Evolutionary conservation across 1,140 invertebrate species (phyloP), one percentile per base, ranked within the genome.

Genomic region (Chironomus tepperi): DNA sequence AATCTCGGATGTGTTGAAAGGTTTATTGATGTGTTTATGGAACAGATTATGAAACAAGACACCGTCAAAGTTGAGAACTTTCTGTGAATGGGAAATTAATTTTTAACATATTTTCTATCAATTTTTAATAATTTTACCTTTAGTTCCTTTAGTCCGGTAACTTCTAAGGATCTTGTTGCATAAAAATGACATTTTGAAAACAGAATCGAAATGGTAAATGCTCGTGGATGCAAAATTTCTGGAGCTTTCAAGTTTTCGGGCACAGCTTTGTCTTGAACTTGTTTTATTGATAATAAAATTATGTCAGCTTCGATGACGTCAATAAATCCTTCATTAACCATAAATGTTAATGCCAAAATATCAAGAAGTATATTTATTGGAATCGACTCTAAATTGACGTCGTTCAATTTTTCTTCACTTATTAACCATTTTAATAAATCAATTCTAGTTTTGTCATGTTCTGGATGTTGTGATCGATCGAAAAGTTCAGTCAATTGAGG

Each of bases 1-100:
- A 1, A 57, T 2, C 9, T 12, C n/a, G 9, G 47, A 12, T 12
- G 47, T 10, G n/a, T 57, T n/a, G n/a, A 57, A 12, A 57, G n/a
- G 2, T 12, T 10, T 2, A 12, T 57, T 57, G 2, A 57, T 57
- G 47, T n/a, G n/a, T 57, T 57, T 57, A 5, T 7, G 19, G 19
- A 21, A 70, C 1, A 19, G 16, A 19, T 19, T 21, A 18, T 70
- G n/a, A 19, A 70, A 70, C 18, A 70, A 70, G 2, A 70, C 65
- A 21, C 65, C 65, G 18, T 70, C 65, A 70, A 70, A 70, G 19
- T 70, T 70, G 9, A 70, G n/a, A 15, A 21, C n/a, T 70, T 70
- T 70, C 65, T 70, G 7, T 18, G 19, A 19, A 70, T 10, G 18
- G n/a, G 47, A 57, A 67, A 2, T n/a, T n/a, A n/a, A 18, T 12